These are phyloP conservation scores for Channa maculata DNA, from an alignment of 2,113 vertebrate species.

Conservation along the genomic window DNA sequence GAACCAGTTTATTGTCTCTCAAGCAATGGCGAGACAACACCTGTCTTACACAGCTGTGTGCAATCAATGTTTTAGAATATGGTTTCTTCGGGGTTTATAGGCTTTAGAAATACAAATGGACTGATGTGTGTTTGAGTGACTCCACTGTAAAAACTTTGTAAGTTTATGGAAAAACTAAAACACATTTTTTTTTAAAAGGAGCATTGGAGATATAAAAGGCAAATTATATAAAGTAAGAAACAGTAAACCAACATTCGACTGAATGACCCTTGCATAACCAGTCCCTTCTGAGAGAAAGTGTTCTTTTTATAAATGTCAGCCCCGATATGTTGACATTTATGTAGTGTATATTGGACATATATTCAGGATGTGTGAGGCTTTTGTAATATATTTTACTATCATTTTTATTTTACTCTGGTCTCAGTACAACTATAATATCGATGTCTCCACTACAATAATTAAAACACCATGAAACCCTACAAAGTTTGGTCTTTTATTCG, in stretches of 20 bases:
- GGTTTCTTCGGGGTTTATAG: background rate
- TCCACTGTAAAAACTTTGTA: constrained; percentile 12
- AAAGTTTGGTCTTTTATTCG: constrained; percentile 16
- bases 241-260: constrained; percentile 1
- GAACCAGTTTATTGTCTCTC: background rate
- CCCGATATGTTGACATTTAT: constrained; percentile 8
- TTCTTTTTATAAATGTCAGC: constrained; percentile 34
- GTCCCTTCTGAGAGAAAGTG: constrained; percentile 4
- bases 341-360: constrained; percentile 6
- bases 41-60: constrained; percentile 29
- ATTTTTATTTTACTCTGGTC: constrained; percentile 45
- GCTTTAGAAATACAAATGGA: constrained; percentile 5
- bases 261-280: background rate
- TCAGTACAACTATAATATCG: background rate
- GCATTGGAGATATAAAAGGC: background rate
- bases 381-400: constrained; percentile 18
- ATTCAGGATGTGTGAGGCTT: constrained; percentile 8
- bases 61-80: constrained; percentile 1
- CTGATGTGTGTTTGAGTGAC: constrained; percentile 1
- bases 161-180: constrained; percentile 12
- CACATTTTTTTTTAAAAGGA: constrained; percentile 16
- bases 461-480: constrained; percentile 42
- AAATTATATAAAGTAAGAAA: constrained; percentile 9
- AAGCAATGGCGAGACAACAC: background rate
- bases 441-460: constrained; percentile 22